Conservation (phyloP, 2,888 invertebrate species). For the Synergus umbraculus region DNA sequence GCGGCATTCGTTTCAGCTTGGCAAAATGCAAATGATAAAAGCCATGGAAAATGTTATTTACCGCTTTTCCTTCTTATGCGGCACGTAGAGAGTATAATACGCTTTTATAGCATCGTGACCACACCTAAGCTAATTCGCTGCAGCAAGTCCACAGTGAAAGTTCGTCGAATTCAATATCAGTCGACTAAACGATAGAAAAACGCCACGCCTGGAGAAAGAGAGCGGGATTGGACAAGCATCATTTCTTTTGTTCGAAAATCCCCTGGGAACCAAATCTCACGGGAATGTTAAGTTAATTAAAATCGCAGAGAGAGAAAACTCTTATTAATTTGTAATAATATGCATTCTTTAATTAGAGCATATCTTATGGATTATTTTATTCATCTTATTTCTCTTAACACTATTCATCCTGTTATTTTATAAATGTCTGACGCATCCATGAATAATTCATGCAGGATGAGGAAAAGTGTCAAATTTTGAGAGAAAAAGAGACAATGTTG, state of each 20-base stretch:
- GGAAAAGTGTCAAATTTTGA: background rate
- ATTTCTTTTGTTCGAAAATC: conserved; percentile 33
- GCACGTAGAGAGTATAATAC: conserved; percentile 19
- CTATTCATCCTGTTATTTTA: background rate
- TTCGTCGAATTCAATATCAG: conserved; percentile 35
- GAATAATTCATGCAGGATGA: background rate
- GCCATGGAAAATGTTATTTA: conserved; percentile 9
- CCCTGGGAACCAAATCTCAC: conserved; percentile 31
- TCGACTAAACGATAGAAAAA: conserved; percentile 30
- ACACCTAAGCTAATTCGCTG: conserved; percentile 35
- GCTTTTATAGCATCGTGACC: conserved; percentile 33
- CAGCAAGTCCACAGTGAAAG: conserved; percentile 30
- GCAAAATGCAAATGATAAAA: conserved; percentile 10
- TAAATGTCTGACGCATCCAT: conserved; percentile 9
- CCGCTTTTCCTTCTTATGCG: conserved; percentile 18
- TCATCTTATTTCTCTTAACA: too few species aligned
- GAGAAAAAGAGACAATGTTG: conserved; percentile 15
- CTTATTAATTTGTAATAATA: background rate
- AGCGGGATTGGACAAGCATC: conserved; percentile 31
- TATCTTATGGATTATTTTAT: background rate
- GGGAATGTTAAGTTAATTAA: conserved; percentile 22
- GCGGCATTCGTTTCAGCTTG: background rate
- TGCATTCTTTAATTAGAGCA: background rate
- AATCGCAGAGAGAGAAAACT: conserved; percentile 6
- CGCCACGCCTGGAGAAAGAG: conserved; percentile 38